Evolutionary conservation across 2,797 vertebrate species (phyloP), one percentile per base, ranked within the genome.

Genomic region (Syndactyla subalaris): DNA sequence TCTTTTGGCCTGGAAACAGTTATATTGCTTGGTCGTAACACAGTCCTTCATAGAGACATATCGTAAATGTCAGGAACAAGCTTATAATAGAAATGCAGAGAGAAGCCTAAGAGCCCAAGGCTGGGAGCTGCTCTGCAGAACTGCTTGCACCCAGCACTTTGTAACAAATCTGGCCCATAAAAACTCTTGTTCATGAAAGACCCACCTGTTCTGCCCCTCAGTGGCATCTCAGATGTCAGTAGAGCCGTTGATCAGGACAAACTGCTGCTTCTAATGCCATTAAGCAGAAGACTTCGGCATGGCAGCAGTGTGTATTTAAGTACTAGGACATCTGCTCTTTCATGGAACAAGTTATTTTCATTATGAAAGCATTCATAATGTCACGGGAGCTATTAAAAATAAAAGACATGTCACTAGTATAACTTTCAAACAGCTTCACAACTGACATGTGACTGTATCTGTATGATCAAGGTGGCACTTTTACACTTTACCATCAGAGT

Each of bases 341-440:
- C 61, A 88, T 20, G 22, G 80, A 96, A 91, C 29, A 76, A 90
- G 39, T 67, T 94, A 82, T 89, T 91, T 86, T 79, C 63, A 67
- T 87, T 71, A 74, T 38, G 14, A 72, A 92, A 90, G 54, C 59
- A 74, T 49, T 63, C 57, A 78, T 75, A 79, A 57, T 79, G 79
- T 77, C 71, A 89, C 0, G 3, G 58, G 45, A 92, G 30, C 55
- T 87, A 89, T 88, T 95, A 73, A 92, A 94, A 96, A 79, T 63
- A 68, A 90, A 92, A 88, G 63, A 84, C 7, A 9, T 46, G 36
- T 77, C 88, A 73, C 70, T 45, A 62, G 24, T 24, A n/a, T 39
- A 91, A 63, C 34, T 90, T 92, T 78, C 32, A 92, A 73, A 73
- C 38, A 85, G 52, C 10, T 32, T 88, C 6, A 5, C 38, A 89